These are phyloP conservation scores for Xestia rhomboidea DNA, from an alignment of 2,888 invertebrate species.

Conservation along the genomic window DNA sequence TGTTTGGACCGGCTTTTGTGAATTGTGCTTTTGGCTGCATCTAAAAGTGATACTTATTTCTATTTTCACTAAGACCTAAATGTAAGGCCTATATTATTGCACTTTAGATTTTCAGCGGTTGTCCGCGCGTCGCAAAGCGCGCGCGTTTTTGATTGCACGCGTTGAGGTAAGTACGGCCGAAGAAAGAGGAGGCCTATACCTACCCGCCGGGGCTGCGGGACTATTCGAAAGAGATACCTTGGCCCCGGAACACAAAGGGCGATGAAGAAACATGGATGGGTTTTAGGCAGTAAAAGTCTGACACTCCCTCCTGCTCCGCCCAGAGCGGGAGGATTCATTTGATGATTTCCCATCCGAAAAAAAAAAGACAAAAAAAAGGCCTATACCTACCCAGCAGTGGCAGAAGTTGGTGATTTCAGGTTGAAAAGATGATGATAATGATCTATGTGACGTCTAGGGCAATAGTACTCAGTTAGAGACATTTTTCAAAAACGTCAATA, in stretches of 20 bases:
- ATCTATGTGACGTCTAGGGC: not conserved
- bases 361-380: too few relatives aligned
- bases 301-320: too few relatives aligned
- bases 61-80: not conserved
- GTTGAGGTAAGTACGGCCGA: not conserved
- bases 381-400: not conserved
- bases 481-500: not conserved
- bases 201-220: too few relatives aligned
- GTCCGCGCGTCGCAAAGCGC: not conserved
- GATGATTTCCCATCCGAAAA: too few relatives aligned
- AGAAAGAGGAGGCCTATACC: not conserved
- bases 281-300: too few relatives aligned
- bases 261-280: too few relatives aligned
- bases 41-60: not conserved
- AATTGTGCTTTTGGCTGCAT: not conserved
- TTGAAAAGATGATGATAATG: not conserved
- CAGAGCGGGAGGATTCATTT: too few relatives aligned
- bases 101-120: not conserved
- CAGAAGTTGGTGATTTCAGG: not conserved
- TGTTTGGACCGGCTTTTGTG: not conserved
- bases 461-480: not conserved
- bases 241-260: too few relatives aligned
- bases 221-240: too few relatives aligned
- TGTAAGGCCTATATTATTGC: not conserved
- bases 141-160: not conserved